phyloP scores from a whole-genome alignment of 2,797 vertebrate species.

The Ispidina lecontei region DNA sequence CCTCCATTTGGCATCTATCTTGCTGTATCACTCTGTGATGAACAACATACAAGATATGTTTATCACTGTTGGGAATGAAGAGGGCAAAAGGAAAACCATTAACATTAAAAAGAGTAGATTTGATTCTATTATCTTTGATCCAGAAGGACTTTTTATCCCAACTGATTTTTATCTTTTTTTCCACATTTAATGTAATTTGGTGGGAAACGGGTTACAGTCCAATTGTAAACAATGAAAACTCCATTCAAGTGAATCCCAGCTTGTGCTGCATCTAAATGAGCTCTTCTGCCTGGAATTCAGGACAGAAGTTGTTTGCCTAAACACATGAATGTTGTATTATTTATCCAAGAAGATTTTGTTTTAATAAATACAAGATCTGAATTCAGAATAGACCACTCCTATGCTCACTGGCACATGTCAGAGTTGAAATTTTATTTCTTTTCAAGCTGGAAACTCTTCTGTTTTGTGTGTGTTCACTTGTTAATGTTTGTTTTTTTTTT shows the following conservation, averaged over 20 bases:
- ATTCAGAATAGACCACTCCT: slow-evolving; percentile 6
- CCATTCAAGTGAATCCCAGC: not conserved
- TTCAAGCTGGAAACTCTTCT: not conserved
- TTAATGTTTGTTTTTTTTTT: not conserved
- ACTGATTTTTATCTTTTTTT: not conserved
- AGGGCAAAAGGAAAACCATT: not conserved
- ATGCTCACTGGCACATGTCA: not conserved
- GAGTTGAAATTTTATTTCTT: not conserved
- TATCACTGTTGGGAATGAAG: not conserved
- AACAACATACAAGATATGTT: not conserved
- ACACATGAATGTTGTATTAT: not conserved
- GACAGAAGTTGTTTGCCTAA: slow-evolving; percentile 12
- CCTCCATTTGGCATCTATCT: not conserved
- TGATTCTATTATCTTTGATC: not conserved
- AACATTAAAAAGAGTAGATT: not conserved
- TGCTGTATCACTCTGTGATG: not conserved
- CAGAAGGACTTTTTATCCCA: not conserved
- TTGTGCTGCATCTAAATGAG: slow-evolving; percentile 20
- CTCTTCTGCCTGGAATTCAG: slow-evolving; percentile 47
- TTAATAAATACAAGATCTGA: slow-evolving; percentile 24
- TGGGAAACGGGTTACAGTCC: not conserved
- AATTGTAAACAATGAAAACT: not conserved
- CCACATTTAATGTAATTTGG: not conserved
- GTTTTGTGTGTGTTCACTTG: not conserved
- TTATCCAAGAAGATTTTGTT: slow-evolving; percentile 41